Conservation (phyloP, 2,113 vertebrate species). For the Smithornis capensis region DNA sequence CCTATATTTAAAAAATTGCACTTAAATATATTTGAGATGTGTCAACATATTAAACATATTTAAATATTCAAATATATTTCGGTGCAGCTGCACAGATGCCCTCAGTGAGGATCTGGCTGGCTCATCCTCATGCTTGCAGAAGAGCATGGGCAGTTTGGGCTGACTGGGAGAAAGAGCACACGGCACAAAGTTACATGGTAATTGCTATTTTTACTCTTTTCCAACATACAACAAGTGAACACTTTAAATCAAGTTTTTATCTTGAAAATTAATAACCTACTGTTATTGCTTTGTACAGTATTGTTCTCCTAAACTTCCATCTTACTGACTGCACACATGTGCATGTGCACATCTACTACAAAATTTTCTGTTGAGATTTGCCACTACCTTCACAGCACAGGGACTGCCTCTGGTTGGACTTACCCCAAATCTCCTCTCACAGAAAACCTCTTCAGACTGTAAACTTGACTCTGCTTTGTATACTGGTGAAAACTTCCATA, state of each 20-base stretch:
- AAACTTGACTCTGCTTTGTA: background rate
- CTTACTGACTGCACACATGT: fast-evolving
- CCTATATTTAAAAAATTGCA: background rate
- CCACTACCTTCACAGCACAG: background rate
- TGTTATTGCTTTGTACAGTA: background rate
- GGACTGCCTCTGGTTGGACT: background rate
- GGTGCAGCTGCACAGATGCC: background rate
- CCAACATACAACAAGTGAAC: background rate
- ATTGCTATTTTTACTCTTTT: background rate
- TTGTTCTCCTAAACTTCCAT: background rate
- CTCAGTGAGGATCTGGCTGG: background rate
- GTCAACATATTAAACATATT: background rate
- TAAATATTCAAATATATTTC: background rate
- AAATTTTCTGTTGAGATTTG: background rate
- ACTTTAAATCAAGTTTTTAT: background rate
- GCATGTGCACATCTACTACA: background rate
- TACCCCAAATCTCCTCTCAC: background rate
- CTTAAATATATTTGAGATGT: background rate
- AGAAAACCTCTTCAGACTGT: background rate
- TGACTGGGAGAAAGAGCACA: background rate
- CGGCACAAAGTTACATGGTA: background rate
- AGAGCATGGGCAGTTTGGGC: background rate
- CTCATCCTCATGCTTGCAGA: background rate
- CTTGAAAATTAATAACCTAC: background rate
- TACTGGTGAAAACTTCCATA: background rate